phyloP scores from a whole-genome alignment of 2,888 invertebrate species.

The Brachycybe producta region DNA sequence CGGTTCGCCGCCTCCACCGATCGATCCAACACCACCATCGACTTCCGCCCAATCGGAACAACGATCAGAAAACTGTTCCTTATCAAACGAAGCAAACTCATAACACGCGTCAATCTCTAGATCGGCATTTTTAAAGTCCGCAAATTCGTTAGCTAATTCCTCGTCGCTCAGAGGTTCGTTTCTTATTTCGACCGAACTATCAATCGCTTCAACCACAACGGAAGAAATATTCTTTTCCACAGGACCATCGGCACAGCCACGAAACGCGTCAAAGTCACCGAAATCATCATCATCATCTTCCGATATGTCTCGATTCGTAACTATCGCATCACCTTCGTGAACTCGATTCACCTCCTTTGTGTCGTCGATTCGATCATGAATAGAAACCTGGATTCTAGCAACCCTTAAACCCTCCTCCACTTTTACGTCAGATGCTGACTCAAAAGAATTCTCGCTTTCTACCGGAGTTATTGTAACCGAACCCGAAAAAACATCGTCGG shows the following conservation, averaged over 20 bases:
- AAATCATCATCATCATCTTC: conserved; percentile 8
- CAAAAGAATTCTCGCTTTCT: not conserved
- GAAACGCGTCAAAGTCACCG: conserved; percentile 6
- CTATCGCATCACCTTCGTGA: not conserved
- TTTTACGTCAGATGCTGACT: too few species aligned
- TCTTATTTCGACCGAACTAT: not conserved
- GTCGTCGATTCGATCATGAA: not conserved
- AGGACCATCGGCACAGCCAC: not conserved
- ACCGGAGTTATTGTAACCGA: too few species aligned
- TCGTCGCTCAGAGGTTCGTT: not conserved
- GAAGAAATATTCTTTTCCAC: not conserved
- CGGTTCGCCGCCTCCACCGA: not conserved
- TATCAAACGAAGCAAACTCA: not conserved
- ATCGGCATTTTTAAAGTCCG: not conserved
- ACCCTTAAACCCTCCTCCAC: too few species aligned
- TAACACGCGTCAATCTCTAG: not conserved
- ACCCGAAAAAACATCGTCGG: too few species aligned
- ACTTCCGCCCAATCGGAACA: not conserved
- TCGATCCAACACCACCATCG: not conserved
- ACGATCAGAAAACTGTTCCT: not conserved
- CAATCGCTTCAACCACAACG: not conserved
- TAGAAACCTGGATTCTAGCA: too few species aligned
- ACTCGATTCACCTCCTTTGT: not conserved
- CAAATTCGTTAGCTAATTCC: not conserved
- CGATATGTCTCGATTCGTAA: not conserved